Percentiles rank a stretch among this genome's conserved stretches.
Conservation (phyloP, 1,140 invertebrate species). For the Ganaspis sp. region DNA sequence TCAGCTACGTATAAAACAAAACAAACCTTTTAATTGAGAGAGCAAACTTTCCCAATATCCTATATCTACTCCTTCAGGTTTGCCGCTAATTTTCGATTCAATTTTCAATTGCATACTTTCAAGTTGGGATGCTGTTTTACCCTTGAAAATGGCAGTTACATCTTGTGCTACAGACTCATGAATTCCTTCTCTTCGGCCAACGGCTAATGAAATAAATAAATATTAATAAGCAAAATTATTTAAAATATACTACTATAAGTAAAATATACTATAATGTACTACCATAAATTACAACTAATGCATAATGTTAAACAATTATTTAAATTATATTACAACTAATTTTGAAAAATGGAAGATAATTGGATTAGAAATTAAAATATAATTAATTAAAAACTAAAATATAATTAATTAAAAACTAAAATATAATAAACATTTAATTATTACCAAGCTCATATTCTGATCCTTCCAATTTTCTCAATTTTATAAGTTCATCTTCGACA, state of each 20-base stretch:
- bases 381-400: too few relatives aligned
- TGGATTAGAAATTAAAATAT: too few relatives aligned
- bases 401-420: too few relatives aligned
- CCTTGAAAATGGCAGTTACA: constrained; percentile 93
- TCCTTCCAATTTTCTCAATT: constrained; percentile 86
- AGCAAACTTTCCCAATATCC: constrained; percentile 53
- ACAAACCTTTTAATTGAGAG: constrained; percentile 44
- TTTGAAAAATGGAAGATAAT: too few relatives aligned
- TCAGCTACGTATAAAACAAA: too few relatives aligned
- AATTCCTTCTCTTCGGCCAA: constrained; percentile 92
- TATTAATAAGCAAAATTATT: too few relatives aligned
- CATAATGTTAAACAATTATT: too few relatives aligned
- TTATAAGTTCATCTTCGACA: constrained; percentile 95
- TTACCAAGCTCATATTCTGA: constrained; percentile 80
- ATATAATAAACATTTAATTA: constrained; percentile 32
- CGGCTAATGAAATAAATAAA: constrained; percentile 62
- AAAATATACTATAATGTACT: too few relatives aligned
- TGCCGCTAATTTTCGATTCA: constrained; percentile 88
- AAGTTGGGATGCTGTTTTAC: constrained; percentile 93
- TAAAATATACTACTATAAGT: too few relatives aligned
- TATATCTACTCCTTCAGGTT: constrained; percentile 93
- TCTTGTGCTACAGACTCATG: constrained; percentile 94
- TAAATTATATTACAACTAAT: too few relatives aligned
- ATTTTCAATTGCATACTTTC: constrained; percentile 90
- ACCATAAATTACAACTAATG: too few relatives aligned